Conservation (phyloP, 2,888 invertebrate species). For the Steinernema carpocapsae region DNA sequence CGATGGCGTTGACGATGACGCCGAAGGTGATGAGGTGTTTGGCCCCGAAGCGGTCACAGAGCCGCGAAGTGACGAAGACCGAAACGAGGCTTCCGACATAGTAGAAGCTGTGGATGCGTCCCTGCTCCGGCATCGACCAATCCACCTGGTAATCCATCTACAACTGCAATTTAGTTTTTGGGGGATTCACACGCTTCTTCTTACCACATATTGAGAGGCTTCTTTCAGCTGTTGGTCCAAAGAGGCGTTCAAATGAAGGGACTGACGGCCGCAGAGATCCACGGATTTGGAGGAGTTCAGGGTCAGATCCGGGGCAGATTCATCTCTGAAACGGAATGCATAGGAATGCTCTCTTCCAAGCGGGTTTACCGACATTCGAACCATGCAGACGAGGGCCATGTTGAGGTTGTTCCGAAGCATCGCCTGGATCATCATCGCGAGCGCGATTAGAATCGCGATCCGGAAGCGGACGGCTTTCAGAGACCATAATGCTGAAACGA, state of each 20-base stretch:
- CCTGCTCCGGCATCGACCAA: slow-evolving; percentile 57
- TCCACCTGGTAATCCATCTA: slow-evolving; percentile 50
- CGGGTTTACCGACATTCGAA: slow-evolving; percentile 38
- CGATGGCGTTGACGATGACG: slow-evolving; percentile 51
- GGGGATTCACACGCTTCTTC: no score
- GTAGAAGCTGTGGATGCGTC: slow-evolving; percentile 61
- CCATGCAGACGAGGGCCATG: slow-evolving; percentile 64
- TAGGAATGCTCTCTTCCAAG: neutral
- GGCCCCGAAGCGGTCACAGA: slow-evolving; percentile 55
- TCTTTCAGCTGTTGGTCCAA: neutral
- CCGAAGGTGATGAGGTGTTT: slow-evolving; percentile 54
- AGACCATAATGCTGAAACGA: slow-evolving; percentile 60
- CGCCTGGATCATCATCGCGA: slow-evolving; percentile 53
- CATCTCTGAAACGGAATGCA: neutral
- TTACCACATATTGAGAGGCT: neutral
- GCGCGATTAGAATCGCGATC: slow-evolving; percentile 53
- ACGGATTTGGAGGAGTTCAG: slow-evolving; percentile 30
- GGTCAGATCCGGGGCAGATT: neutral
- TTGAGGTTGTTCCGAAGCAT: slow-evolving; percentile 54
- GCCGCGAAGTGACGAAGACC: slow-evolving; percentile 56
- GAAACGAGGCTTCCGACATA: slow-evolving; percentile 60
- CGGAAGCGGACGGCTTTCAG: slow-evolving; percentile 56
- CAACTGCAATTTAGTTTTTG: slow-evolving; percentile 31
- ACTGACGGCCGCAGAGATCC: slow-evolving; percentile 26
- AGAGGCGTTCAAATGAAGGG: slow-evolving; percentile 4